Percentiles rank a stretch among this genome's conserved stretches.
Evolutionary conservation across 2,113 vertebrate species (phyloP).

Genomic region (Urocolius indicus): DNA sequence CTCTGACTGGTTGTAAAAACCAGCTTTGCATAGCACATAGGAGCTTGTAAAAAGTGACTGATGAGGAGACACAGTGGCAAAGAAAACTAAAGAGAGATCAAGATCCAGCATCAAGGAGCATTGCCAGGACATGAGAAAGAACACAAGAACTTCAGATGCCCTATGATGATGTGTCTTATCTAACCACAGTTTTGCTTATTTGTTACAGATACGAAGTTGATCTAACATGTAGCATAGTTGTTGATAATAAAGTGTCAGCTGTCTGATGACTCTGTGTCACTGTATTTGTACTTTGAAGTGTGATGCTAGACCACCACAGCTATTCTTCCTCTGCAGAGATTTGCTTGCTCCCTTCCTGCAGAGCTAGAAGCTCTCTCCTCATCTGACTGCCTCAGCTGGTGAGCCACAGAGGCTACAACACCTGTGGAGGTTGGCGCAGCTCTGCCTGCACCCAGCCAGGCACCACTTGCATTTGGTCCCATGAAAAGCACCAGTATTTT

Average conservation of each 20-base stretch:
- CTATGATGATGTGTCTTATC: not conserved
- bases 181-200: not conserved
- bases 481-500: not conserved
- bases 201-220: not conserved
- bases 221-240: fast-evolving
- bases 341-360: not conserved
- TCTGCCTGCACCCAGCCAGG: not conserved
- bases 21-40: not conserved
- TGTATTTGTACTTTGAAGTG: not conserved
- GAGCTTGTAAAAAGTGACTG: not conserved
- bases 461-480: not conserved
- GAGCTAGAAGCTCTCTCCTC: not conserved
- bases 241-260: not conserved
- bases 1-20: not conserved
- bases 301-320: not conserved
- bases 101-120: not conserved
- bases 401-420: not conserved
- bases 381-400: not conserved
- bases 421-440: fast-evolving
- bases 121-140: not conserved
- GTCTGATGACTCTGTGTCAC: not conserved
- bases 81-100: not conserved
- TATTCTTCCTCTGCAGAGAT: not conserved
- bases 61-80: not conserved
- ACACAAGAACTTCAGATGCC: not conserved